Evolutionary conservation across 1,140 invertebrate species (phyloP).

Genomic region (Eubasilissa regina): DNA sequence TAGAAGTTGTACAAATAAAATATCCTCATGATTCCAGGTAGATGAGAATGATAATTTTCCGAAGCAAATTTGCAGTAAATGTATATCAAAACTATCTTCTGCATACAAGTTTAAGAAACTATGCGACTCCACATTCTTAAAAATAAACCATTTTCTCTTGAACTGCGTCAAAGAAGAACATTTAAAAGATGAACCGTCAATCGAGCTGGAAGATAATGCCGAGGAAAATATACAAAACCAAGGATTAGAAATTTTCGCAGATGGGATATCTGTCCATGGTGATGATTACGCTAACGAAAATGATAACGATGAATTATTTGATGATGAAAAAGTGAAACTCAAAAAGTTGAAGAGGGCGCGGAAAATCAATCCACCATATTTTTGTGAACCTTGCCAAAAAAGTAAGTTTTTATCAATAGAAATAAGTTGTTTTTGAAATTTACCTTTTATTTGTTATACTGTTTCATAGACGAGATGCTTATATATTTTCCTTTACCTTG

Average conservation of each 20-base stretch:
- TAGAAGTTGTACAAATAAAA: no score
- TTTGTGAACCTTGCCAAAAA: slow-evolving; percentile 51
- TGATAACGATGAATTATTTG: slow-evolving; percentile 7
- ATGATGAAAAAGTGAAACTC: not conserved
- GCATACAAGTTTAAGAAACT: slow-evolving; percentile 62
- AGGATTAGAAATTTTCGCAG: not conserved
- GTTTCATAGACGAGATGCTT: no score
- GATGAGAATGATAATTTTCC: slow-evolving; percentile 59
- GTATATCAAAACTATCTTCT: slow-evolving; percentile 59
- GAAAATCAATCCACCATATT: slow-evolving; percentile 38
- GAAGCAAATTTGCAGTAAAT: slow-evolving; percentile 60
- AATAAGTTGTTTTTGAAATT: no score
- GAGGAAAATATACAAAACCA: slow-evolving; percentile 6
- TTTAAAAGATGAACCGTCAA: not conserved
- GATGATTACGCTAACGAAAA: slow-evolving; percentile 28
- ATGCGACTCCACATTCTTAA: slow-evolving; percentile 53
- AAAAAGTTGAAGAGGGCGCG: slow-evolving; percentile 30
- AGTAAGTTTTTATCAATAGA: slow-evolving; percentile 21
- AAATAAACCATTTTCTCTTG: slow-evolving; percentile 43
- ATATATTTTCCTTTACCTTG: no score
- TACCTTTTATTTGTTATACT: no score
- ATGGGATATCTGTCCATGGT: not conserved
- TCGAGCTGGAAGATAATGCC: not conserved
- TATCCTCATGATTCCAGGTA: slow-evolving; percentile 53
- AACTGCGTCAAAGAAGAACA: slow-evolving; percentile 14